These are phyloP conservation scores for Drosophila paramelanica DNA, from an alignment of 2,888 invertebrate genomes.

Conservation along the genomic window DNA sequence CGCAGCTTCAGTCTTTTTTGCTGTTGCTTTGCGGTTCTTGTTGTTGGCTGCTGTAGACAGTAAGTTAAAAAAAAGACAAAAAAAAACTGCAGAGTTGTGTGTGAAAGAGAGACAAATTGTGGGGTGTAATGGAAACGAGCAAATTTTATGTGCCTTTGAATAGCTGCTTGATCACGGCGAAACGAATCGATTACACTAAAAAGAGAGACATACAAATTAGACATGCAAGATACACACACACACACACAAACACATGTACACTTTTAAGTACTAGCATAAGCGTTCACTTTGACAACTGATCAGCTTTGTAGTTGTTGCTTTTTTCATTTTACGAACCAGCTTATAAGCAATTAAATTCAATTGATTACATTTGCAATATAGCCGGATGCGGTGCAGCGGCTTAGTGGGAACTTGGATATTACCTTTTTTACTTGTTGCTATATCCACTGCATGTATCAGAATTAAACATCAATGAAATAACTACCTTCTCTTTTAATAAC, in stretches of 20 bases:
- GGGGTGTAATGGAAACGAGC: constrained; percentile 45
- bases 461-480: constrained; percentile 2
- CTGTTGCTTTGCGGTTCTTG: constrained; percentile 33
- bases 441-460: neutral
- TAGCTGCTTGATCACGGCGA: constrained; percentile 60
- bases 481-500: constrained; percentile 5
- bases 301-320: constrained; percentile 41
- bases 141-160: constrained; percentile 64
- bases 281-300: constrained; percentile 54
- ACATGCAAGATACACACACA: constrained; percentile 35
- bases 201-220: constrained; percentile 61
- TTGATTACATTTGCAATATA: constrained; percentile 45
- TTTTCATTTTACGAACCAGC: constrained; percentile 26
- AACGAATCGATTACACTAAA: constrained; percentile 62
- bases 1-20: constrained; percentile 47
- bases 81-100: constrained; percentile 24
- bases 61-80: constrained; percentile 20
- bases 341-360: constrained; percentile 58
- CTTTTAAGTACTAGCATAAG: constrained; percentile 38
- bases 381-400: constrained; percentile 36
- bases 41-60: constrained; percentile 19
- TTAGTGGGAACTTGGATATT: constrained; percentile 14
- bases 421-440: constrained; percentile 25
- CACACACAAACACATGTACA: constrained; percentile 2
- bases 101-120: constrained; percentile 43